Conservation (phyloP, 2,888 invertebrate genomes). For the Calephelis perditalis region DNA sequence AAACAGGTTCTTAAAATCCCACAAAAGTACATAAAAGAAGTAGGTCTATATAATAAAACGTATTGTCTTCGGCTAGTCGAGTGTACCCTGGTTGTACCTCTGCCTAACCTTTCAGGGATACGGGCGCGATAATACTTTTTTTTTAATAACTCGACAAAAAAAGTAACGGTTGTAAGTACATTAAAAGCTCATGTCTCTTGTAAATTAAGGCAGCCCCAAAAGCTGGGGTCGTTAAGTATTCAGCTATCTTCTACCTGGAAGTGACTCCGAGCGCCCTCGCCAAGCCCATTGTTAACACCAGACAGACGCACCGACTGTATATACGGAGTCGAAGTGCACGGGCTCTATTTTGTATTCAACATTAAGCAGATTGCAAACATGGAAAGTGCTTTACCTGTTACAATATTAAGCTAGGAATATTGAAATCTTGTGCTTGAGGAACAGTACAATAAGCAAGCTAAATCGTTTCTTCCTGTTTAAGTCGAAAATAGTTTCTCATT, state of each 20-base stretch:
- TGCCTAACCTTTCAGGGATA: too few relatives aligned
- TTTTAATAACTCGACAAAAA: too few relatives aligned
- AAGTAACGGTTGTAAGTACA: too few relatives aligned
- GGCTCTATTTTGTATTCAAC: constrained; percentile 15
- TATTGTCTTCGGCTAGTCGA: too few relatives aligned
- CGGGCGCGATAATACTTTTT: too few relatives aligned
- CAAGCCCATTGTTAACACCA: constrained; percentile 58
- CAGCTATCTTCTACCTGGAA: constrained; percentile 63
- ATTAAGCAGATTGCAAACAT: constrained; percentile 14
- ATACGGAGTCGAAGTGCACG: constrained; percentile 14
- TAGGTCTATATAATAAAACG: too few relatives aligned
- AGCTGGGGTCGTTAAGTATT: constrained; percentile 55
- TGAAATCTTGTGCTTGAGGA: neutral
- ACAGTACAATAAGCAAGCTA: neutral
- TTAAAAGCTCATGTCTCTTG: neutral
- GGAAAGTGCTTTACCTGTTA: constrained; percentile 10
- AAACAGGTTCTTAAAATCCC: too few relatives aligned
- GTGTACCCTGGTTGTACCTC: too few relatives aligned
- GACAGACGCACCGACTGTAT: constrained; percentile 42
- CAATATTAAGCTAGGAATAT: neutral
- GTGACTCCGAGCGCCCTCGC: constrained; percentile 54
- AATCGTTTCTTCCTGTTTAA: too few relatives aligned
- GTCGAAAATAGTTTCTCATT: too few relatives aligned
- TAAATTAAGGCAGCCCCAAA: neutral
- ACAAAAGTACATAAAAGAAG: too few relatives aligned